Base-by-base conservation (phyloP, 2,797 vertebrate species). In the Megaceryle alcyon region DNA sequence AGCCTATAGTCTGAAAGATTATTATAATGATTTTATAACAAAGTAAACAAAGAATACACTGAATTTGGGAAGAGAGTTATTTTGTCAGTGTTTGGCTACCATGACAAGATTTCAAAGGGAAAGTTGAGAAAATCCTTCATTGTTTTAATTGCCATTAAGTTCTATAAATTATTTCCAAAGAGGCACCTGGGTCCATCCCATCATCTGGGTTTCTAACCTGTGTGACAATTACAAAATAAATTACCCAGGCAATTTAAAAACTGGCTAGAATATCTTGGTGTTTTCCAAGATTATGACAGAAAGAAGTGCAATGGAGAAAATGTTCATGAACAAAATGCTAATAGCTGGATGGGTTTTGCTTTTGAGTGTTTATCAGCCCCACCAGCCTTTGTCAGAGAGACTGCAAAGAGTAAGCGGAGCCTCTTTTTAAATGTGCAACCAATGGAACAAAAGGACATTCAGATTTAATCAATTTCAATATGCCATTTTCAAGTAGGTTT, bases 381-480 rank as follows among this genome's bases (percentile, higher is more conserved):
- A 28, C 71, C 51, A 69, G 66, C 48, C 59, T 82, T 88, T 49
- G 26, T 70, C 60, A 91, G 78, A 25, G 2, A 71, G 79, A 13
- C 49, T 7, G 46, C n/a, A 51, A 72, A 79, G 49, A 76, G n/a
- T 37, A 71, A 88, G 76, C 3, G 3, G 28, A 83, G 23, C n/a
- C 22, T 70, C 54, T 76, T 88, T 79, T 59, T 5, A 46, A 73
- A 88, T 31, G 33, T 31, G 22, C 77, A 96, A 83, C 85, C 64
- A 63, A 13, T 53, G 70, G 54, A 69, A 79, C 41, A 87, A 86
- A 86, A 91, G 70, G 80, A 90, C 82, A 96, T 83, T 66, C 82
- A 81, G 41, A 92, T 71, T 87, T 75, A 75, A 91, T 92, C 66
- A 54, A 91, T 91, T 75, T 73, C 85, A 59, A 15, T 37, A 53